Percentiles rank a stretch among this genome's conserved stretches.
Conservation (phyloP, 2,888 invertebrate genomes). For the Sarcophaga rosellei region DNA sequence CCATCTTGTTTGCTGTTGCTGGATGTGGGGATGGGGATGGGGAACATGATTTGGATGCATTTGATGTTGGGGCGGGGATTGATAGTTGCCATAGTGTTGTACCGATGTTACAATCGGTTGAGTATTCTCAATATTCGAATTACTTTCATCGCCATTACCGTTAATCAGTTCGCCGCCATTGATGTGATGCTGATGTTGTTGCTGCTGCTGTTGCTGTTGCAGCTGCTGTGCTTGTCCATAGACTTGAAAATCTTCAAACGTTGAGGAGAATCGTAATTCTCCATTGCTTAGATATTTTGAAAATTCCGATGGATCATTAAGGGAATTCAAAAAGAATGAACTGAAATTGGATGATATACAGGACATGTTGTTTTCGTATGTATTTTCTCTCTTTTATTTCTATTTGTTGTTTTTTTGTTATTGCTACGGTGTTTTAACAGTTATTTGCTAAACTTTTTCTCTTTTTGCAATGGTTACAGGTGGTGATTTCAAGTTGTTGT, state of each 20-base stretch:
- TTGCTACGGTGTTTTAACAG: not conserved
- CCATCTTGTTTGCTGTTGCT: slow-evolving; percentile 60
- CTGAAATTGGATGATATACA: slow-evolving; percentile 81
- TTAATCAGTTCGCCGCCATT: slow-evolving; percentile 57
- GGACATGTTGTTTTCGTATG: slow-evolving; percentile 77
- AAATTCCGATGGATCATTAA: slow-evolving; percentile 81
- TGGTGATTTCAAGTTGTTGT: slow-evolving; percentile 27
- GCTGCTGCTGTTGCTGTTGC: slow-evolving; percentile 59
- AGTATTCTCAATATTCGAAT: slow-evolving; percentile 64
- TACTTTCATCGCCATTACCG: slow-evolving; percentile 57
- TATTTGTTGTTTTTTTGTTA: slow-evolving; percentile 4
- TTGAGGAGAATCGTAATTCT: slow-evolving; percentile 79
- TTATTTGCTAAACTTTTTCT: slow-evolving; percentile 5
- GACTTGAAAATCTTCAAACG: slow-evolving; percentile 79
- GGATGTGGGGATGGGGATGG: slow-evolving; percentile 53
- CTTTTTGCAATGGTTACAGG: slow-evolving; percentile 56
- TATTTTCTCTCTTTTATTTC: slow-evolving; percentile 4
- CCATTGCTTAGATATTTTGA: slow-evolving; percentile 81
- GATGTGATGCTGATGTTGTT: slow-evolving; percentile 61
- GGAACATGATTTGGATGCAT: slow-evolving; percentile 50
- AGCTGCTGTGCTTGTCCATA: slow-evolving; percentile 72
- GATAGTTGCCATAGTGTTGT: slow-evolving; percentile 69
- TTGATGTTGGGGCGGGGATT: slow-evolving; percentile 57
- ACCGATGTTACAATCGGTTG: slow-evolving; percentile 55
- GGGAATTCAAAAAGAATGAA: slow-evolving; percentile 80